Conservation (phyloP, 2,113 vertebrate species). For the Channa maculata region DNA sequence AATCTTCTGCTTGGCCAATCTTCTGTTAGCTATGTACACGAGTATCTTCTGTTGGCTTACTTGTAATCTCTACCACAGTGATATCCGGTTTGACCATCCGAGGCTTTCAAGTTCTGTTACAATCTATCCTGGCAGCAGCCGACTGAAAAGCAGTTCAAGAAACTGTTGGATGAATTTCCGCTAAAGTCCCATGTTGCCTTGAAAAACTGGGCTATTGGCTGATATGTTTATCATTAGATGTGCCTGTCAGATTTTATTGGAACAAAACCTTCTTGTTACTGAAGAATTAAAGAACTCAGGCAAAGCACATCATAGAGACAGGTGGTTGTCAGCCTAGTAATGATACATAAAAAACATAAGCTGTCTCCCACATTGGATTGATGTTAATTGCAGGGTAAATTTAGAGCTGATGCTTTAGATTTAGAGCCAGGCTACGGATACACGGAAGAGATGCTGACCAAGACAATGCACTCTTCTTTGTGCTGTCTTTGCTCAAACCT, state of each 20-base stretch:
- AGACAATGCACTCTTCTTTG: background rate
- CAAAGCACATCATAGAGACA: conserved; percentile 46
- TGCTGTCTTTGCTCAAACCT: conserved; percentile 13
- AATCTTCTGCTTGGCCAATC: conserved; percentile 23
- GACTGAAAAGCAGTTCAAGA: conserved; percentile 56
- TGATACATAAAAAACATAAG: conserved; percentile 62
- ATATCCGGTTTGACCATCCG: conserved; percentile 46
- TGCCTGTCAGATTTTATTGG: conserved; percentile 71
- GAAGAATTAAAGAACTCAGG: conserved; percentile 53
- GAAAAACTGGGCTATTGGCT: conserved; percentile 69
- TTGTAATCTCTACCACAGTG: conserved; percentile 32
- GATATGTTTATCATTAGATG: conserved; percentile 65
- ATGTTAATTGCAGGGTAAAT: conserved; percentile 47
- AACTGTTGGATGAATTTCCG: conserved; percentile 55
- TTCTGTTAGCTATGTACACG: background rate
- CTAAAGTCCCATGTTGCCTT: conserved; percentile 52
- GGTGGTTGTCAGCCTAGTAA: conserved; percentile 55
- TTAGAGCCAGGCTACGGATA: conserved; percentile 10
- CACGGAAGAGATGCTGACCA: conserved; percentile 16
- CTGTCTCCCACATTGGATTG: conserved; percentile 54
- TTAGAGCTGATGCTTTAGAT: conserved; percentile 28
- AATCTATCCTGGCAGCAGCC: conserved; percentile 49
- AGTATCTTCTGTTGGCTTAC: conserved; percentile 29
- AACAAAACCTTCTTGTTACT: conserved; percentile 53
- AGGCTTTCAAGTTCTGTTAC: conserved; percentile 41